phyloP scores from a whole-genome alignment of 2,888 invertebrate genomes.

The Gerris lacustris region DNA sequence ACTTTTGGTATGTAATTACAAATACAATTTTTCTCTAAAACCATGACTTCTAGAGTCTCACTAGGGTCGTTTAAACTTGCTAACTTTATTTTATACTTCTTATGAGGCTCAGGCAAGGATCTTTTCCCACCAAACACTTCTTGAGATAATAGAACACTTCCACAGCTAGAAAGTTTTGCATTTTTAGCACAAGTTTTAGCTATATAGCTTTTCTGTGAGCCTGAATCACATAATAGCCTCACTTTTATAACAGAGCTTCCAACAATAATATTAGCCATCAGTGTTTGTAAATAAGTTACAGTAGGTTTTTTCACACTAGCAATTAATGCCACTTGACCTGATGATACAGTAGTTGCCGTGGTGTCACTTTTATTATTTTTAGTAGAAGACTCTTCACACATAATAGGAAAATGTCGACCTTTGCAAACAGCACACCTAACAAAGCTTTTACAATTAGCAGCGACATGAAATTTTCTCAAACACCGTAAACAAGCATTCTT shows the following conservation, averaged over 20 bases:
- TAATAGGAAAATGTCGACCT: conserved; percentile 26
- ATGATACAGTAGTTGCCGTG: not conserved
- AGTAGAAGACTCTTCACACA: conserved; percentile 27
- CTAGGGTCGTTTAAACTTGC: conserved; percentile 8
- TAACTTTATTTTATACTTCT: no score
- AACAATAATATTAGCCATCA: no score
- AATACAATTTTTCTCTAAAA: conserved; percentile 15
- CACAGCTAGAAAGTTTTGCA: no score
- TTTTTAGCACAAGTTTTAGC: no score
- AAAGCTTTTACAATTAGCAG: conserved; percentile 27
- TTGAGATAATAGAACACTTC: no score
- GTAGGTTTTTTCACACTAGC: no score
- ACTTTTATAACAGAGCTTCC: no score
- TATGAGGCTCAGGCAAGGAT: no score
- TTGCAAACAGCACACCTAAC: conserved; percentile 28
- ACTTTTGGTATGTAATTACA: conserved; percentile 16
- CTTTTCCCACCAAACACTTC: no score
- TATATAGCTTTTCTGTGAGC: no score
- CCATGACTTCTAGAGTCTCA: conserved; percentile 8
- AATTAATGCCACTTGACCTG: not conserved
- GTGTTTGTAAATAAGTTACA: conserved; percentile 16
- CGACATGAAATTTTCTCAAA: conserved; percentile 24
- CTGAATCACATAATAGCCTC: no score
- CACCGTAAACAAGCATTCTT: not conserved
- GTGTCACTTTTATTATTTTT: not conserved